Percentiles rank a stretch among this genome's conserved stretches.
These are phyloP conservation scores for Lamproptera curius DNA, from an alignment of 2,888 invertebrate genomes.

Conservation along the genomic window DNA sequence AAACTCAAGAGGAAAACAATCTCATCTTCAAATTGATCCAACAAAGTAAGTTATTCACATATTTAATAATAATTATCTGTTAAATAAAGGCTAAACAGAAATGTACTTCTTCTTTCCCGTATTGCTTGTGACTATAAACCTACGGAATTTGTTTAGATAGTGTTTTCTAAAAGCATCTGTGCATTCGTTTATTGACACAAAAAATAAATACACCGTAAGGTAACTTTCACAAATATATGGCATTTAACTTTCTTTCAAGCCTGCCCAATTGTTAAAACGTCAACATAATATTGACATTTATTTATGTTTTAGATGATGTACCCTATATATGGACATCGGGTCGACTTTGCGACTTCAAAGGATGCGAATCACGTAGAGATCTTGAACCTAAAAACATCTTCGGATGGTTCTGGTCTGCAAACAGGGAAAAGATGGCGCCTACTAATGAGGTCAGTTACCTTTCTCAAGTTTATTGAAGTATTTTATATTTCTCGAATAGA, in stretches of 20 bases:
- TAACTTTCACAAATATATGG: slow-evolving; percentile 7
- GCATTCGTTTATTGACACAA: neutral
- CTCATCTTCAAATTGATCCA: slow-evolving; percentile 92
- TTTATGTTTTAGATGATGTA: slow-evolving; percentile 81
- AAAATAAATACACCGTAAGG: neutral
- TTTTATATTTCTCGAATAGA: too few relatives aligned
- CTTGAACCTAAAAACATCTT: slow-evolving; percentile 90
- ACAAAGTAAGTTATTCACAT: slow-evolving; percentile 78
- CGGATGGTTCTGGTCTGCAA: slow-evolving; percentile 97
- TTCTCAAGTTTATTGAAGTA: too few relatives aligned
- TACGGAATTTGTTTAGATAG: neutral
- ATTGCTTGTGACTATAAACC: neutral
- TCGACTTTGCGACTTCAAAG: slow-evolving; percentile 94
- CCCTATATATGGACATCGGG: slow-evolving; percentile 97
- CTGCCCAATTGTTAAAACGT: neutral
- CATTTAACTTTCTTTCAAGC: slow-evolving; percentile 2
- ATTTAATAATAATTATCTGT: neutral
- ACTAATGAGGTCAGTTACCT: slow-evolving; percentile 83
- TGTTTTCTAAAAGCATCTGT: neutral
- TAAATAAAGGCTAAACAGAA: too few relatives aligned
- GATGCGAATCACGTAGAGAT: slow-evolving; percentile 91
- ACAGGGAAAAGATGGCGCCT: slow-evolving; percentile 90
- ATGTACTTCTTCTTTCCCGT: neutral
- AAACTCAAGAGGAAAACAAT: slow-evolving; percentile 94
- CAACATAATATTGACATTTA: neutral